phyloP scores from a whole-genome alignment of 2,888 invertebrate genomes.

The Hydrotaea cyrtoneurina region DNA sequence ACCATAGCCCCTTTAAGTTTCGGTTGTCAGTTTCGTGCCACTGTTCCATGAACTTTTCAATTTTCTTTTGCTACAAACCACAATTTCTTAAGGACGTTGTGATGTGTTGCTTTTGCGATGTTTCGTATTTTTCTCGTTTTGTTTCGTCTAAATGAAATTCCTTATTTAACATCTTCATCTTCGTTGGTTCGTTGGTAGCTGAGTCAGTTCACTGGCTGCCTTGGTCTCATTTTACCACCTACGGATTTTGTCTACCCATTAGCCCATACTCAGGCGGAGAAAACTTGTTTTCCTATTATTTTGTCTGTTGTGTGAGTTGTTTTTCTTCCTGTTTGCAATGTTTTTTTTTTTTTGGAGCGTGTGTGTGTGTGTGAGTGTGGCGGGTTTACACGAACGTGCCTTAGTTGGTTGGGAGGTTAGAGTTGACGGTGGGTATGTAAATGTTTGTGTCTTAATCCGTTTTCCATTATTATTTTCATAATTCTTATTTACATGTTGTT shows the following conservation, averaged over 20 bases:
- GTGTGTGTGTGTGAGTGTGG: neutral
- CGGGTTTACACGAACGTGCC: neutral
- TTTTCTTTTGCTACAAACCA: slow-evolving; percentile 14
- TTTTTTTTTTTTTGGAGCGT: slow-evolving; percentile 40
- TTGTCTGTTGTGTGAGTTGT: slow-evolving; percentile 5
- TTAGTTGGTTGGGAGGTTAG: neutral
- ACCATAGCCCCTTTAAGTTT: too few species aligned
- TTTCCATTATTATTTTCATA: slow-evolving; percentile 81
- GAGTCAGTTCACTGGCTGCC: slow-evolving; percentile 6
- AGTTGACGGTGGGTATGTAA: slow-evolving; percentile 59
- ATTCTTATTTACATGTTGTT: slow-evolving; percentile 78
- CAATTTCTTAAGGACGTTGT: slow-evolving; percentile 41
- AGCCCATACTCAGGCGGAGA: neutral
- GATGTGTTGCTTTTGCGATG: neutral
- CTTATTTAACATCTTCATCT: slow-evolving; percentile 30
- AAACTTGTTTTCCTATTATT: neutral
- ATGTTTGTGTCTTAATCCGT: slow-evolving; percentile 79
- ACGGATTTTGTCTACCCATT: neutral
- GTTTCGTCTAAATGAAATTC: slow-evolving; percentile 17
- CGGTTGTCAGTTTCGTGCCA: too few species aligned
- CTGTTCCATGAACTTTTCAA: neutral
- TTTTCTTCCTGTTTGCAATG: slow-evolving; percentile 20
- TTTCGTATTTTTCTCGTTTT: slow-evolving; percentile 7
- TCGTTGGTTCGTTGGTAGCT: neutral
- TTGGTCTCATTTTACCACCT: slow-evolving; percentile 47